These are phyloP conservation scores for Brachypteracias leptosomus DNA, from an alignment of 2,113 vertebrate genomes.

Conservation along the genomic window DNA sequence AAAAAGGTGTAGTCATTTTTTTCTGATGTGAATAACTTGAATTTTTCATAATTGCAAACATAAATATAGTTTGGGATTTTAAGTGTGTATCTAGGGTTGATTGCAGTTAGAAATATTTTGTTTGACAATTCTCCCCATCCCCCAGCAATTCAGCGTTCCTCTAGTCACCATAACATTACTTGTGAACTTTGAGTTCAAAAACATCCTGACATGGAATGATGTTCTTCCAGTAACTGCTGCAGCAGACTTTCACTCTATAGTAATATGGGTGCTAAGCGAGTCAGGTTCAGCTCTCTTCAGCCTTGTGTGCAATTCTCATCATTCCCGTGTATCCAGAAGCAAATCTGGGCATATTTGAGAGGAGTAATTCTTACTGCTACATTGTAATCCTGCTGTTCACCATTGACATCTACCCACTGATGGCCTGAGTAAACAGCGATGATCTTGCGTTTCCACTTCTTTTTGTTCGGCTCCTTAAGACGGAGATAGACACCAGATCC, in stretches of 20 bases:
- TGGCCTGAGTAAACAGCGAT: constrained; percentile 93
- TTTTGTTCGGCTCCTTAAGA: constrained; percentile 87
- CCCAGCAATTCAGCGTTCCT: background rate
- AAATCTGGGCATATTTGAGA: constrained; percentile 95
- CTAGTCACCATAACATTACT: background rate
- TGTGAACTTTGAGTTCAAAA: background rate
- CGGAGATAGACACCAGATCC: constrained; percentile 95
- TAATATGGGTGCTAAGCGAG: background rate
- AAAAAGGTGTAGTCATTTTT: background rate
- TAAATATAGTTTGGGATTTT: constrained; percentile 29
- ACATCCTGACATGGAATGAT: background rate
- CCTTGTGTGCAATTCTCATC: constrained; percentile 79
- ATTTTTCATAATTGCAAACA: constrained; percentile 24
- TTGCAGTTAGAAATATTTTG: constrained; percentile 14
- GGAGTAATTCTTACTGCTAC: constrained; percentile 96
- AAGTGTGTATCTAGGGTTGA: constrained; percentile 1
- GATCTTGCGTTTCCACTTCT: constrained; percentile 93
- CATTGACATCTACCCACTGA: constrained; percentile 91
- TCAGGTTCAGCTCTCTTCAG: constrained; percentile 39
- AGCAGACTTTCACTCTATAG: background rate
- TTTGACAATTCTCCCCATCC: constrained; percentile 10
- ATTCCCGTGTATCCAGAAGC: constrained; percentile 91
- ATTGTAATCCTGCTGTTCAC: constrained; percentile 92
- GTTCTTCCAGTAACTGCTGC: background rate
- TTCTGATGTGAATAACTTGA: background rate